phyloP scores from a whole-genome alignment of 1,140 invertebrate species.

The Pteromalus puparum region DNA sequence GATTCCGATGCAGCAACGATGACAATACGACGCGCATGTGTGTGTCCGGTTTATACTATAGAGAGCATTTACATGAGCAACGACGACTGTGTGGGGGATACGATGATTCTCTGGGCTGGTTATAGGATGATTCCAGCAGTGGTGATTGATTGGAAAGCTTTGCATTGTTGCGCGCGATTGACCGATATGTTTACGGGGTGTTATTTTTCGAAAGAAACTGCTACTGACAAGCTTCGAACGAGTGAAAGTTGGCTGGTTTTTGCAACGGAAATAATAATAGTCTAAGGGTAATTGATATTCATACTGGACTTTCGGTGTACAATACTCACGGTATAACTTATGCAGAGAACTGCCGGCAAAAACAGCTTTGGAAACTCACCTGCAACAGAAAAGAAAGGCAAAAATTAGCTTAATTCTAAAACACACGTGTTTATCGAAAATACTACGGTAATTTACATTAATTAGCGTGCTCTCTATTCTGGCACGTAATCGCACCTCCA shows the following conservation, averaged over 20 bases:
- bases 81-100: neutral
- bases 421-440: neutral
- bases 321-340: neutral
- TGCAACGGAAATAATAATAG: no score
- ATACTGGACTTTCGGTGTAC: no score
- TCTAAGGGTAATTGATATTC: no score
- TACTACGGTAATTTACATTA: neutral
- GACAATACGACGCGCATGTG: neutral
- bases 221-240: no score
- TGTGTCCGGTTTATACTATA: neutral
- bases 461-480: neutral
- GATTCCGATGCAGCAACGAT: neutral
- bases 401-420: slow-evolving; percentile 13
- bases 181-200: no score
- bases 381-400: slow-evolving; percentile 27
- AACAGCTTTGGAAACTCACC: slow-evolving; percentile 11
- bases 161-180: no score
- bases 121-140: no score
- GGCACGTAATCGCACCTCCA: neutral
- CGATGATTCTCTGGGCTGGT: no score
- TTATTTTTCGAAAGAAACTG: no score
- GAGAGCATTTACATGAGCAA: slow-evolving; percentile 11
- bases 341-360: neutral
- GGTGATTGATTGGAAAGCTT: no score
- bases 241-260: no score